Base-by-base conservation (phyloP, 2,888 invertebrate genomes). In the Keiferia lycopersicella region DNA sequence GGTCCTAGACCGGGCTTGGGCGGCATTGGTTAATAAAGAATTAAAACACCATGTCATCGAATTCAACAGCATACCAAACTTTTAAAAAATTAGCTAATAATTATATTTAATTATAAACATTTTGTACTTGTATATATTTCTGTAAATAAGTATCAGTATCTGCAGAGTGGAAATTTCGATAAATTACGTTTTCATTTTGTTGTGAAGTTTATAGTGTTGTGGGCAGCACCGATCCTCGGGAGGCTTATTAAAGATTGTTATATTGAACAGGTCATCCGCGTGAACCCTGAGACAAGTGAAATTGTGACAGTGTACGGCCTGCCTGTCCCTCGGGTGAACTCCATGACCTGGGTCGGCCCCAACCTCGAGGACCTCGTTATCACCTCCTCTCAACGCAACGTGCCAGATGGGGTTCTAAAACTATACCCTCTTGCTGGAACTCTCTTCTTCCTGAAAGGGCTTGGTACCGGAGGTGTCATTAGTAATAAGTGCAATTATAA, bases 261-360 rank as follows among this genome's bases (percentile, higher is more conserved):
- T 62, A 68, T 53, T 2, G 7, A 11, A 16, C 72, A 93, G 94
- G 87, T 93, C 0, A 78, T 92, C 14, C 82, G 90, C 11, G 77
- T 93, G 7, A 80, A 93, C 69, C 88, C 93, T 0, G 78, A 71
- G 41, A 73, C 74, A 0, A 80, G 84, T 1, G 73, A 82, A 53
- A 72, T 93, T 51, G 69, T 94, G 16, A 80, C 81, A 62, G 76
- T 77, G 3, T 78, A 94, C 41, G 74, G 86, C 34, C 72, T 95
- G 11, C 94, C 94, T 0, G 77, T 86, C 0, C 81, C 87, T 1
- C 86, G 86, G 38, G 84, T 92, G 0, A 94, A 94, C 0, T 94
- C 94, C 0, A 88, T 93, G 30, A 85, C 93, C 26, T 95, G 94
- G 79, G 95, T 94, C 1, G 94, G 94, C 0, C 80, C 84, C 0